These are phyloP conservation scores for Bombylius major DNA, from an alignment of 2,888 invertebrate genomes.

Conservation along the genomic window DNA sequence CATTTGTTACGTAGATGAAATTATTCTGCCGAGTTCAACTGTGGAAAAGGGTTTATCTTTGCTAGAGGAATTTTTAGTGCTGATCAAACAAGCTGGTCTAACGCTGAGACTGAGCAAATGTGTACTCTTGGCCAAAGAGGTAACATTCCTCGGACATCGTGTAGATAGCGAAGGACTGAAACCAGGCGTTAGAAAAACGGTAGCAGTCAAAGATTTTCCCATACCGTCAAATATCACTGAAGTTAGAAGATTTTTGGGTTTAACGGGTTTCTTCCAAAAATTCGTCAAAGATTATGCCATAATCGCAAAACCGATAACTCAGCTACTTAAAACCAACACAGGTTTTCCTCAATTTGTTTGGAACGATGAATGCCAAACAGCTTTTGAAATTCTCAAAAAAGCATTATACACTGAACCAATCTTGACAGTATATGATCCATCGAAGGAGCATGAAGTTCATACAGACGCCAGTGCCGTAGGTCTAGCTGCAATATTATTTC, in stretches of 20 bases:
- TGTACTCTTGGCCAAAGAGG: constrained; percentile 14
- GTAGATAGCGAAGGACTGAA: constrained; percentile 17
- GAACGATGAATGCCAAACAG: constrained; percentile 6
- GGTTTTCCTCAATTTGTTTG: constrained; percentile 10
- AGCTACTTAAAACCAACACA: constrained; percentile 10
- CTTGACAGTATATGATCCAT: constrained; percentile 18
- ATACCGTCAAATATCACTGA: constrained; percentile 17
- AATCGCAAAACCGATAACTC: constrained; percentile 18
- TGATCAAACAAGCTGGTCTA: too few relatives aligned
- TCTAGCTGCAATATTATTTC: constrained; percentile 24
- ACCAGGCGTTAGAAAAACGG: constrained; percentile 19
- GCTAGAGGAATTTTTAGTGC: too few relatives aligned
- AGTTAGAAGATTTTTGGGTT: constrained; percentile 22
- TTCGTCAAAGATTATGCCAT: constrained; percentile 19
- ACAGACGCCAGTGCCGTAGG: constrained; percentile 26
- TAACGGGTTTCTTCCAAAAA: constrained; percentile 23
- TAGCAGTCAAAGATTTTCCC: constrained; percentile 16
- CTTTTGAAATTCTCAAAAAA: constrained; percentile 14
- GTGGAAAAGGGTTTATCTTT: too few relatives aligned
- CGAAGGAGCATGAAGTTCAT: constrained; percentile 21
- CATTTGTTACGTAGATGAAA: too few relatives aligned
- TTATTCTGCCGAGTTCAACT: too few relatives aligned
- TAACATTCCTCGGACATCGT: constrained; percentile 21
- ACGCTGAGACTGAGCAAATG: constrained; percentile 17
- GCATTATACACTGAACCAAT: constrained; percentile 16